Percentiles rank a stretch among this genome's conserved stretches.
These are phyloP conservation scores for Zapus hudsonius DNA, from an alignment of 2,113 vertebrate genomes.

Conservation along the genomic window DNA sequence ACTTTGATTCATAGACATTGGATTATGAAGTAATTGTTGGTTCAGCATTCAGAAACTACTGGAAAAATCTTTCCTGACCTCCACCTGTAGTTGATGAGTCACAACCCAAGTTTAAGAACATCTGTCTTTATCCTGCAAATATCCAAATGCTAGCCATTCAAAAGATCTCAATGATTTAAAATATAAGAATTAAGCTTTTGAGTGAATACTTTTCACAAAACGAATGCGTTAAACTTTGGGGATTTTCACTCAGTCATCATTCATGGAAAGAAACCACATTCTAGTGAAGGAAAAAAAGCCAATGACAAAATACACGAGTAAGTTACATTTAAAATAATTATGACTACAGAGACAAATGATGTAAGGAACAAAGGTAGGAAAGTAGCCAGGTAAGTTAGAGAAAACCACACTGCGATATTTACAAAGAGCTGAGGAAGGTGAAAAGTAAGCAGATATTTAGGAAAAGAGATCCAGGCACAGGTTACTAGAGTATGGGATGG, in stretches of 20 bases:
- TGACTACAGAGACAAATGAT: neutral
- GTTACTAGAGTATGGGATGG: neutral
- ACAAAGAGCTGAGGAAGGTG: neutral
- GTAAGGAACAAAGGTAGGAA: neutral
- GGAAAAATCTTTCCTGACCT: neutral
- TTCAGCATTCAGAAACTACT: neutral
- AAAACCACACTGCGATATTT: neutral
- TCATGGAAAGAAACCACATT: too few species aligned
- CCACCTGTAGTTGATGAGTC: neutral
- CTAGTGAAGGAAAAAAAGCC: neutral
- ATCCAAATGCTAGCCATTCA: conserved; percentile 3
- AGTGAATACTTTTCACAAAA: conserved; percentile 40
- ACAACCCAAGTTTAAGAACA: neutral
- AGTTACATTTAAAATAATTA: neutral
- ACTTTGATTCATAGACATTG: neutral
- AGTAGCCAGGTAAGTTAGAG: neutral
- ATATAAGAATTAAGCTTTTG: neutral
- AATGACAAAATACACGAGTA: conserved; percentile 7
- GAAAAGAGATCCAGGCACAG: neutral
- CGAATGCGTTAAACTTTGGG: neutral
- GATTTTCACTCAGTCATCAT: neutral
- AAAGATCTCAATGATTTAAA: conserved; percentile 27
- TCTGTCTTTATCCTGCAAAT: neutral
- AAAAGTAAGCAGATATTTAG: neutral
- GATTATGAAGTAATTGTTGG: neutral